Conservation (phyloP, 2,888 invertebrate species). For the Dryadula phaetusa region DNA sequence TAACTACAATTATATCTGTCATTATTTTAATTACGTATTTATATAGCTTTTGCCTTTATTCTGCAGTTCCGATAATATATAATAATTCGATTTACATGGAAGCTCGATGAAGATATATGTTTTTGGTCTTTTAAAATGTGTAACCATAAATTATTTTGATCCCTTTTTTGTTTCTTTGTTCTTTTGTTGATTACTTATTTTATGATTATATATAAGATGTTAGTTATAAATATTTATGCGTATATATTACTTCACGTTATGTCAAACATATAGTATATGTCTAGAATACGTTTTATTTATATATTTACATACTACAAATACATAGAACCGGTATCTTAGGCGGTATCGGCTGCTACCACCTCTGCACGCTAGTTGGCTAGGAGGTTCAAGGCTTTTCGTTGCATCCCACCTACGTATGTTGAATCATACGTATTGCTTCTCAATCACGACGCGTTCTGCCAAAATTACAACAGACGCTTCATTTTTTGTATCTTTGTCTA, state of each 20-base stretch:
- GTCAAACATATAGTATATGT: background rate
- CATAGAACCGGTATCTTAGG: conserved; percentile 28
- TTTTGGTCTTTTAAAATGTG: background rate
- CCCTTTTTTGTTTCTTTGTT: background rate
- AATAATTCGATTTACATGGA: conserved; percentile 16
- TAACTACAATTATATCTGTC: conserved; percentile 21
- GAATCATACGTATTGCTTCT: conserved; percentile 69
- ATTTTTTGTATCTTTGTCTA: conserved; percentile 8
- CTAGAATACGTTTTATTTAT: conserved; percentile 4
- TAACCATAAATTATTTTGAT: conserved; percentile 3
- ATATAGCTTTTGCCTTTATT: conserved; percentile 7
- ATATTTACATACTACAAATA: conserved; percentile 13
- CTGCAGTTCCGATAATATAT: conserved; percentile 7
- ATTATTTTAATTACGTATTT: conserved; percentile 26
- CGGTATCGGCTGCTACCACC: conserved; percentile 27
- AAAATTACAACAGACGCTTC: conserved; percentile 51
- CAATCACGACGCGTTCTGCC: conserved; percentile 62
- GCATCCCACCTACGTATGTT: conserved; percentile 73
- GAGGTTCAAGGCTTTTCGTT: conserved; percentile 73
- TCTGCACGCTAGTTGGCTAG: conserved; percentile 50
- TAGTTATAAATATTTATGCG: background rate
- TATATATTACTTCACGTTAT: background rate
- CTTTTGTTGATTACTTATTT: no score
- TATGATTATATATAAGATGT: background rate
- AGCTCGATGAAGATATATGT: background rate